Evolutionary conservation across 1,140 invertebrate genomes (phyloP).

Genomic region (Drosophila santomea): DNA sequence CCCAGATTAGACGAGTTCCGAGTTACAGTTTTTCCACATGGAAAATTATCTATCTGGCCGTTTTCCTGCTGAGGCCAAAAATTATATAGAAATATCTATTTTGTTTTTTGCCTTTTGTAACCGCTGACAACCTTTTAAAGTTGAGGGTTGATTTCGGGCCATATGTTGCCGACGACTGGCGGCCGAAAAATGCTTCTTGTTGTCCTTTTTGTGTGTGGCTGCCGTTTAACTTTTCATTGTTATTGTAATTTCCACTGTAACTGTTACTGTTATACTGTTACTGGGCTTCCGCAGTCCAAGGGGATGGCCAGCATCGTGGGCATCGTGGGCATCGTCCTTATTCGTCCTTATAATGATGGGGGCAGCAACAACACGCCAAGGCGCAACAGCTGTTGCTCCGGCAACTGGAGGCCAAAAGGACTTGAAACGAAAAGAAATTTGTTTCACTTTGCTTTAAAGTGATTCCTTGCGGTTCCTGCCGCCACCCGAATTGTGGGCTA

Average conservation of each 20-base stretch:
- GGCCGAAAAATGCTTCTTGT: constrained; percentile 51
- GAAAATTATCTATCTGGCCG: constrained; percentile 45
- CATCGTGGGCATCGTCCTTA: constrained; percentile 14
- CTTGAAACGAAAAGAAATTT: constrained; percentile 55
- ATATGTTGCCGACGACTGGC: constrained; percentile 53
- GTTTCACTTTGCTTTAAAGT: constrained; percentile 65
- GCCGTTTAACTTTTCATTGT: constrained; percentile 81
- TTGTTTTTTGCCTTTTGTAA: constrained; percentile 41
- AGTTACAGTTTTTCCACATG: constrained; percentile 52
- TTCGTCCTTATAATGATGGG: constrained; percentile 57
- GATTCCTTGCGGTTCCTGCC: constrained; percentile 60
- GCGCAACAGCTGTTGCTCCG: constrained; percentile 74
- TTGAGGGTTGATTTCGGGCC: constrained; percentile 59
- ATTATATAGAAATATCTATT: constrained; percentile 36
- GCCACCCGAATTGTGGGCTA: constrained; percentile 15
- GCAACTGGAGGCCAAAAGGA: constrained; percentile 53
- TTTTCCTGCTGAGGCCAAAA: constrained; percentile 12
- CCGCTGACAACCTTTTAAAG: constrained; percentile 70
- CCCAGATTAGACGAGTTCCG: constrained; percentile 64
- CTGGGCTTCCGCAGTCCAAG: constrained; percentile 27
- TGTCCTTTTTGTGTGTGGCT: constrained; percentile 73
- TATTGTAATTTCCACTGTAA: constrained; percentile 76
- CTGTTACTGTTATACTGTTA: constrained; percentile 49
- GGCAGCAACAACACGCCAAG: constrained; percentile 38
- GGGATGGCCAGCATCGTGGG: constrained; percentile 26